These are phyloP conservation scores for Solenopsis invicta DNA, from an alignment of 1,140 invertebrate genomes.

Conservation along the genomic window DNA sequence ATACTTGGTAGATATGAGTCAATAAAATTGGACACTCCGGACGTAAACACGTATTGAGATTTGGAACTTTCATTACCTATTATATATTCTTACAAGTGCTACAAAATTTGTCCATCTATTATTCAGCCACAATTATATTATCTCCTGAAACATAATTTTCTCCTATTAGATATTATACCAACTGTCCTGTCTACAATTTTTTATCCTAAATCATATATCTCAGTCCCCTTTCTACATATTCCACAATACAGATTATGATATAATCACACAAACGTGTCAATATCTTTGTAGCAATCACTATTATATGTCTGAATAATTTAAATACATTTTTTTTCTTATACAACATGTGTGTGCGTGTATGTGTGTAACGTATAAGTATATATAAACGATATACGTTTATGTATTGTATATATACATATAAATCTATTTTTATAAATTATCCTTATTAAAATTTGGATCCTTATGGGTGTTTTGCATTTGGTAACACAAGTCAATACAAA, in stretches of 20 bases:
- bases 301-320: conserved; percentile 3
- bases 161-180: conserved; percentile 70
- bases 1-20: conserved; percentile 68
- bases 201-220: conserved; percentile 44
- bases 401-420: neutral
- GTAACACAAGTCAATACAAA: no score
- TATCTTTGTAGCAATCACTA: conserved; percentile 12
- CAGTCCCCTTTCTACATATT: conserved; percentile 69
- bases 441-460: neutral
- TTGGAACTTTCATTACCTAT: conserved; percentile 83
- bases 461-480: neutral
- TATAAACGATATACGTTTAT: neutral
- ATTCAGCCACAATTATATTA: conserved; percentile 84
- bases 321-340: conserved; percentile 8
- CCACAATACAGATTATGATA: conserved; percentile 54
- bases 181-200: conserved; percentile 61
- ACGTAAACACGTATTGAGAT: conserved; percentile 79
- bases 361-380: conserved; percentile 28
- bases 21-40: conserved; percentile 76
- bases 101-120: conserved; percentile 83
- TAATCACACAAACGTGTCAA: neutral
- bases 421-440: conserved; percentile 33
- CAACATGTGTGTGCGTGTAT: neutral
- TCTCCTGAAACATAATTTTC: conserved; percentile 85
- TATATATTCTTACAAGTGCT: conserved; percentile 80